Evolutionary conservation across 2,888 invertebrate genomes (phyloP).

Genomic region (Catocala nupta): DNA sequence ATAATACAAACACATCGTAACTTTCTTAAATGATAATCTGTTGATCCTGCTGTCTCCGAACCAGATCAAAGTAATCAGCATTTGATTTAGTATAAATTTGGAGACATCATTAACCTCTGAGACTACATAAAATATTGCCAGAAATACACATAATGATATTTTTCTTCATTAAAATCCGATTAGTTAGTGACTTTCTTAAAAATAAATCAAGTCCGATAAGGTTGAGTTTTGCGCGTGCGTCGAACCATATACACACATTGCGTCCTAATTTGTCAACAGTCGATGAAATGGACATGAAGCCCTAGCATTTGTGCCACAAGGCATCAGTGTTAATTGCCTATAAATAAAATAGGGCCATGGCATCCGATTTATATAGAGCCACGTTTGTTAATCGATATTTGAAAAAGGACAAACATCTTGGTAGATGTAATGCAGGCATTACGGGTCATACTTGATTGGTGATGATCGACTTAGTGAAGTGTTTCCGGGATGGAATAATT

Average conservation of each 20-base stretch:
- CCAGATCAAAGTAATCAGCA: not conserved
- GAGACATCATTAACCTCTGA: no score
- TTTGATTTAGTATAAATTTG: no score
- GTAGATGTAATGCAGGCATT: constrained; percentile 22
- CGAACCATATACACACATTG: constrained; percentile 43
- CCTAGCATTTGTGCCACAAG: constrained; percentile 58
- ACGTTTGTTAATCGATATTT: constrained; percentile 47
- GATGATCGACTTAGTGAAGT: constrained; percentile 21
- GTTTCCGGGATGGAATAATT: constrained; percentile 31
- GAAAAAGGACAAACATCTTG: constrained; percentile 34
- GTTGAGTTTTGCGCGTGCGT: constrained; percentile 19
- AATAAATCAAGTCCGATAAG: not conserved
- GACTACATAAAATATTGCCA: no score
- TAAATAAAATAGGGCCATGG: constrained; percentile 66
- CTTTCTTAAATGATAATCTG: not conserved
- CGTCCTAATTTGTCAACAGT: constrained; percentile 73
- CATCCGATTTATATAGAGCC: constrained; percentile 54
- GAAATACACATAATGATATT: no score
- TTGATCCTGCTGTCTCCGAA: not conserved
- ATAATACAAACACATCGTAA: constrained; percentile 19
- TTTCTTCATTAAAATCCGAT: no score
- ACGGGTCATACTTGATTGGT: constrained; percentile 35
- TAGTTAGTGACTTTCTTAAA: no score
- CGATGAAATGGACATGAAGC: constrained; percentile 73
- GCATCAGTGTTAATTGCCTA: constrained; percentile 72